Percentiles rank a stretch among this genome's conserved stretches.
phyloP scores from a whole-genome alignment of 1,140 invertebrate genomes.

The Hyphantria cunea region DNA sequence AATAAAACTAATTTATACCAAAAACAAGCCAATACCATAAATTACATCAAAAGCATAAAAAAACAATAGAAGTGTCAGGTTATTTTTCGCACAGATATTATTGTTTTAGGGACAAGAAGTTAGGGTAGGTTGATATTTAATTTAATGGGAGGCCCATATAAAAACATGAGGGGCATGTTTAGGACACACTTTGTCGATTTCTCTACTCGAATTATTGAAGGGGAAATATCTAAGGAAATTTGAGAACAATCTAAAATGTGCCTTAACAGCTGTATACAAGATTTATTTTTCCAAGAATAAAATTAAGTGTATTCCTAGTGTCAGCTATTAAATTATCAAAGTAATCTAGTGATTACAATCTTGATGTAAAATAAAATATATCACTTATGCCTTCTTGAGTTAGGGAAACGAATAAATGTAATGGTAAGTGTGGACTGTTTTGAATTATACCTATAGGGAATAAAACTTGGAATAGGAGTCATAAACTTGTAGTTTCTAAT shows the following conservation, averaged over 20 bases:
- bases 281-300: neutral
- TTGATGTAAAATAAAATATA: slow-evolving; percentile 21
- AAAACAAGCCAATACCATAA: neutral
- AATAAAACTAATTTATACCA: slow-evolving; percentile 1
- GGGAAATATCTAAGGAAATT: slow-evolving; percentile 4
- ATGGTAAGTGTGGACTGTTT: neutral
- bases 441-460: neutral
- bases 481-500: too few relatives aligned
- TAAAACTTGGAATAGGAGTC: neutral
- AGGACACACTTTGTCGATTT: slow-evolving; percentile 25
- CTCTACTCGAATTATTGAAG: slow-evolving; percentile 18
- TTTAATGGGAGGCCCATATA: slow-evolving; percentile 27
- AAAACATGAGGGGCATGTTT: slow-evolving; percentile 26
- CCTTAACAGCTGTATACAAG: neutral
- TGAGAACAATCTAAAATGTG: neutral
- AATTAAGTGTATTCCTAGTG: slow-evolving; percentile 10
- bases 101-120: slow-evolving; percentile 15
- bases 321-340: slow-evolving; percentile 28
- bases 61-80: slow-evolving; percentile 1
- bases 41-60: slow-evolving; percentile 20
- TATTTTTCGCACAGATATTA: too few relatives aligned
- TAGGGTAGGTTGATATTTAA: slow-evolving; percentile 16
- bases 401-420: neutral
- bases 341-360: slow-evolving; percentile 27
- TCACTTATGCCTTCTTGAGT: slow-evolving; percentile 7